These are phyloP conservation scores for Indicator indicator DNA, from an alignment of 2,113 vertebrate genomes.

Conservation along the genomic window DNA sequence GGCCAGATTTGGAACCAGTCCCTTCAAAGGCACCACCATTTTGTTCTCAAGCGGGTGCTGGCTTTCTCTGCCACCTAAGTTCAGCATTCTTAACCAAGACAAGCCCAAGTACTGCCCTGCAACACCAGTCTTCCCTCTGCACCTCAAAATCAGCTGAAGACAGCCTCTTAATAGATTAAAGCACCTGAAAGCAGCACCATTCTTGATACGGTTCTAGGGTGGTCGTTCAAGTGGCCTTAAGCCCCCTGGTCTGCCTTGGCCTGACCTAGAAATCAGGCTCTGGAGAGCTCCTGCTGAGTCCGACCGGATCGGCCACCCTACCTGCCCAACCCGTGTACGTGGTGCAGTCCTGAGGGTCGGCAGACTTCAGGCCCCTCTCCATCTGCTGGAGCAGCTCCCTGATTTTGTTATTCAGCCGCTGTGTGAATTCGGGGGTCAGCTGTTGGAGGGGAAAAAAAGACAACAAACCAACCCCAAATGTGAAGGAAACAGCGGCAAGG, in stretches of 20 bases:
- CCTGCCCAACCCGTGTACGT: constrained; percentile 94
- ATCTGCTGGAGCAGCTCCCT: constrained; percentile 88
- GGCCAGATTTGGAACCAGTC: neutral
- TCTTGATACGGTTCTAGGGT: neutral
- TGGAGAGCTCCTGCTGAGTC: neutral
- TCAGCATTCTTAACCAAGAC: neutral
- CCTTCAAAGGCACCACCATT: neutral
- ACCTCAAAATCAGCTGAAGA: neutral
- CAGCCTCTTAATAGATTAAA: neutral
- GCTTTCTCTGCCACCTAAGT: accelerated
- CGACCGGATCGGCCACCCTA: neutral
- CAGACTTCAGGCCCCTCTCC: constrained; percentile 89
- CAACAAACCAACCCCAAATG: neutral
- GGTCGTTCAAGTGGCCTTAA: neutral
- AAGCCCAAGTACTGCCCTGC: neutral
- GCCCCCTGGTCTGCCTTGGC: accelerated
- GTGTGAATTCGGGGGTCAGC: constrained; percentile 88
- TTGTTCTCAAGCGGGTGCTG: neutral
- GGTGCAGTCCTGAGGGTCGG: constrained; percentile 88
- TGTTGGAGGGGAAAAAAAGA: constrained; percentile 33
- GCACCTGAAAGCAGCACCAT: accelerated
- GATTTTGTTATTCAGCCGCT: constrained; percentile 85
- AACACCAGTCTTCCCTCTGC: neutral
- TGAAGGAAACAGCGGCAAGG: neutral
- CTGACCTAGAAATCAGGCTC: neutral